Base-by-base conservation (phyloP, 2,888 invertebrate genomes). In the Lithosia quadra region DNA sequence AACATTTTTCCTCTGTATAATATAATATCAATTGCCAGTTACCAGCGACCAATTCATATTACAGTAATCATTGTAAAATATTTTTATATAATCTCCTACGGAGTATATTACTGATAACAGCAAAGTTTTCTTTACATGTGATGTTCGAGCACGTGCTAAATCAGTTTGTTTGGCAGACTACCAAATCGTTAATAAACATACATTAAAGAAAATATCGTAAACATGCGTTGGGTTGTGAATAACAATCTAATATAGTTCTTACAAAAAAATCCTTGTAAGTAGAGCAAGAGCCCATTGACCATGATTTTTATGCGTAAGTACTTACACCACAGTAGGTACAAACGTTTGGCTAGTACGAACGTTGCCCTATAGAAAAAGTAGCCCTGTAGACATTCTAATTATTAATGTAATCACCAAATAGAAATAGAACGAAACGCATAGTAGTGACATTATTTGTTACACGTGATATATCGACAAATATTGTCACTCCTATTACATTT, bases 101-200 rank as follows among this genome's bases (percentile, higher is more conserved):
- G 64, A 69, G 73, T 61, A 65, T 59, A 67, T 55, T 22, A 58
- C 71, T 72, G 71, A 79, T 81, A 79, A 70, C 61, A 77, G 67
- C 72, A 74, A 72, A 59, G 9, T 66, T 69, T 73, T 67, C 59
- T n/a, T 33, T 56, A 63, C 62, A 64, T 56, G 66, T 72, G 72
- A 68, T 61, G 72, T 77, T 73, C 67, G 70, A 76, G 78, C 74
- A 76, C 73, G 71, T 75, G 74, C 71, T 75, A 78, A 76, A 81
- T 79, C 71, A 71, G 63, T 75, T 75, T 64, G 69, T 69, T 76
- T 82, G 82, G 81, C 82, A 76, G 58, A 56, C 62, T 72, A 61
- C 80, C 82, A 82, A 76, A 74, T 72, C 80, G 71, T 73, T 81
- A 82, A 80, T 81, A 81, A 80, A 80, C 80, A 69, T 60, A 74